Evolutionary conservation across 2,113 vertebrate genomes (phyloP), one percentile per base, ranked within the genome.

Genomic region (Puffinus mauretanicus): DNA sequence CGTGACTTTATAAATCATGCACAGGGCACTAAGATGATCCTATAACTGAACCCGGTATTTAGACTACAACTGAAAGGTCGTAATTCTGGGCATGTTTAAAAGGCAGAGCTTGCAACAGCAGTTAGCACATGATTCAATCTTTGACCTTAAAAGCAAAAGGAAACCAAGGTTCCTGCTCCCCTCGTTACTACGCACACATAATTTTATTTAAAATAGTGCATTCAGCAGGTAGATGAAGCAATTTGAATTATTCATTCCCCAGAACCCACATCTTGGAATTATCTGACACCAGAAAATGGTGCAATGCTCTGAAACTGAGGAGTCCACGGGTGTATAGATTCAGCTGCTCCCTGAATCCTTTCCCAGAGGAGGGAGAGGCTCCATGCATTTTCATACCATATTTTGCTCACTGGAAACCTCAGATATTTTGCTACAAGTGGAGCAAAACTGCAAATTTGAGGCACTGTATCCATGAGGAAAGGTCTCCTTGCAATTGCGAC

Each of bases 91-190:
- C 55, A 73, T 5, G 47, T 70, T 73, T 58, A 90, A 75, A 85
- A 89, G 49, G 64, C 88, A 60, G 81, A 91, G 57, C 69, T 80
- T 32, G 32, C 49, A 94, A 29, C 26, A 72, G 58, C 54, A 78
- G 77, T 67, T 80, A 86, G 91, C 77, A 62, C 54, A 57, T 18
- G 62, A 27, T 90, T 86, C 93, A 51, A 52, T 86, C 82, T 82
- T 75, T 88, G 88, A 80, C 90, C 93, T 51, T 36, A 82, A 84
- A 92, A 88, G 65, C 73, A 62, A 77, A 91, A 94, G 92, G 76
- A 96, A 93, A 57, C 16, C 20, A 12, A 47, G 42, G 42, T 73
- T 81, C 52, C 90, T 94, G 72, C 34, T 13, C 11, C 22, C 36
- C 7, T 46, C 1, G 0, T 54, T 3, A 32, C 79, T 55, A 67